phyloP scores from a whole-genome alignment of 1,140 invertebrate species.

The Venustaconcha ellipsiformis region DNA sequence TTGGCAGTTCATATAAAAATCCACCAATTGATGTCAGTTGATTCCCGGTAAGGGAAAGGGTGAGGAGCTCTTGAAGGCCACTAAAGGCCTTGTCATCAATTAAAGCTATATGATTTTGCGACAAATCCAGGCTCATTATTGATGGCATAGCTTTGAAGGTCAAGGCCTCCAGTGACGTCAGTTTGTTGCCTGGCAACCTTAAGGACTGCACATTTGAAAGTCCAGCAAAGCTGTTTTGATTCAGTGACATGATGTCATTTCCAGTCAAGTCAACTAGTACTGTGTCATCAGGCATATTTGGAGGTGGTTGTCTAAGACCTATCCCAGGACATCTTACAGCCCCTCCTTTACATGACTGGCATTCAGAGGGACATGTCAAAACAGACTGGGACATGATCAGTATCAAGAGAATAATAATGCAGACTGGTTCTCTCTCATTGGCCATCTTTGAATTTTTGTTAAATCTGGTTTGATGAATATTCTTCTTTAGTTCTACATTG shows the following conservation, averaged over 20 bases:
- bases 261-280: constrained; percentile 44
- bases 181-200: constrained; percentile 51
- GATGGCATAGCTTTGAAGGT: constrained; percentile 43
- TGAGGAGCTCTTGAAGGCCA: constrained; percentile 62
- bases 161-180: constrained; percentile 36
- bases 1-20: constrained; percentile 65
- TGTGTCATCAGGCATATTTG: constrained; percentile 36
- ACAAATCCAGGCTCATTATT: constrained; percentile 73
- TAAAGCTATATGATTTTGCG: constrained; percentile 75
- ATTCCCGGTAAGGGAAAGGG: constrained; percentile 70
- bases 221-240: constrained; percentile 33
- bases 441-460: too few species aligned
- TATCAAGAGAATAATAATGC: constrained; percentile 3
- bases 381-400: neutral
- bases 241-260: constrained; percentile 52
- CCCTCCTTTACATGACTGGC: constrained; percentile 40
- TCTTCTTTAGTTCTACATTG: too few species aligned
- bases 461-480: too few species aligned
- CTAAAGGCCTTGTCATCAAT: constrained; percentile 72
- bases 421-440: neutral
- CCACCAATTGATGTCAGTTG: constrained; percentile 61
- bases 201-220: constrained; percentile 46
- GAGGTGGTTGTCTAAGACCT: constrained; percentile 45
- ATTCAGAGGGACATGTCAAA: constrained; percentile 39
- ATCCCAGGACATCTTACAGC: constrained; percentile 42